These are phyloP conservation scores for Mimachlamys varia DNA, from an alignment of 2,888 invertebrate species.

Conservation along the genomic window DNA sequence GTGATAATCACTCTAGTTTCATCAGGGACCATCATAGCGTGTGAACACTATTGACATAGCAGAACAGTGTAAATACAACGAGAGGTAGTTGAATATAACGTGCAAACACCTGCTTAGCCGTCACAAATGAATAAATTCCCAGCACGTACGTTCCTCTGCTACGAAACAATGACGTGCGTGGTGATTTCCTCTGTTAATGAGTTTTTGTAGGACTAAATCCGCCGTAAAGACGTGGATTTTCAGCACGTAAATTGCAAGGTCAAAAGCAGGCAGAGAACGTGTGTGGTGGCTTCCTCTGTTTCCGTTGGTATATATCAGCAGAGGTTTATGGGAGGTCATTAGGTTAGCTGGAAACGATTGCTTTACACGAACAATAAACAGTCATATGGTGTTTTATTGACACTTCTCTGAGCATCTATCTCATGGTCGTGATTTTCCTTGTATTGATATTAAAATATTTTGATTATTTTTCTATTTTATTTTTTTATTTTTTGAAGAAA, in stretches of 20 bases:
- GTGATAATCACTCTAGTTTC: neutral
- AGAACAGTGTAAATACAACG: neutral
- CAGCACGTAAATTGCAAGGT: neutral
- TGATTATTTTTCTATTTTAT: too few relatives aligned
- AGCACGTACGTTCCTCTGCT: neutral
- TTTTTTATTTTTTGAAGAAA: too few relatives aligned
- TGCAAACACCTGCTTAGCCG: neutral
- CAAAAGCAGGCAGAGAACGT: neutral
- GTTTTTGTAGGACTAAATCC: neutral
- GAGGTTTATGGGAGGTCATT: too few relatives aligned
- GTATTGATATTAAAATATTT: too few relatives aligned
- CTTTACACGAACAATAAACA: too few relatives aligned
- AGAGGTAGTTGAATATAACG: neutral
- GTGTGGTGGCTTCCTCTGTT: neutral
- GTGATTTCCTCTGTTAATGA: neutral
- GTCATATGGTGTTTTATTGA: too few relatives aligned
- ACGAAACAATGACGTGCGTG: neutral
- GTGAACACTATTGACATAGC: neutral
- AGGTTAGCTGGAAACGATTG: too few relatives aligned
- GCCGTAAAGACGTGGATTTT: neutral
- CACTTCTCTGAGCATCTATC: too few relatives aligned
- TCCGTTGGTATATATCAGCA: too few relatives aligned
- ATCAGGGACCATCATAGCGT: neutral
- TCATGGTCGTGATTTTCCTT: too few relatives aligned
- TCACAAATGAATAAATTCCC: neutral